A percentile compares a stretch with the other conserved stretches of the same genome.
Conservation (phyloP, 2,888 invertebrate species). For the Drosophila mercatorum region DNA sequence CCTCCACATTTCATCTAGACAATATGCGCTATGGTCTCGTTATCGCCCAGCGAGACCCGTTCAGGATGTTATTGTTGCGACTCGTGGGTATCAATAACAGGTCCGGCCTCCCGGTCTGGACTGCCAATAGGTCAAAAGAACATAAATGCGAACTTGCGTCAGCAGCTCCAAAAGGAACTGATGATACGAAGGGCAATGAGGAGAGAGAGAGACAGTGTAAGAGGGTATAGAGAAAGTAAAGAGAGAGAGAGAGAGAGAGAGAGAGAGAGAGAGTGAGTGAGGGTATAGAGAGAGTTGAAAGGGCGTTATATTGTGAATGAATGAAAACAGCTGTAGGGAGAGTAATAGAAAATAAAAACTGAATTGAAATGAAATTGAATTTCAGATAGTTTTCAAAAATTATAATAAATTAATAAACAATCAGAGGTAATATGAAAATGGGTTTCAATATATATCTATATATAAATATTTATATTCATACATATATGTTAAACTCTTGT, state of each 20-base stretch:
- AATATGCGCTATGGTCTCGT: constrained; percentile 29
- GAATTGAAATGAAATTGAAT: no score
- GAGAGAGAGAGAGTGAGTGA: background rate
- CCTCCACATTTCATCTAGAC: constrained; percentile 20
- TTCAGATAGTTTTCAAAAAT: no score
- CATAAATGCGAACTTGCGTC: constrained; percentile 8
- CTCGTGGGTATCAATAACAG: constrained; percentile 14
- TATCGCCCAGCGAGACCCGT: constrained; percentile 39
- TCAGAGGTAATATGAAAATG: no score
- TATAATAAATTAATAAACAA: no score
- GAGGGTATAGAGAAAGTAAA: background rate
- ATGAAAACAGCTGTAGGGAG: constrained; percentile 3
- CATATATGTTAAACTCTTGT: no score
- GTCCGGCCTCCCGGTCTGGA: constrained; percentile 51
- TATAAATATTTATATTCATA: no score
- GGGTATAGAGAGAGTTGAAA: background rate
- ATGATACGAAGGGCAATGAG: background rate
- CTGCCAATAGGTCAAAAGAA: constrained; percentile 56
- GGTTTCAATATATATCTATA: no score
- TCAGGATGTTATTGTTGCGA: constrained; percentile 40
- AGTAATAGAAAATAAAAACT: no score
- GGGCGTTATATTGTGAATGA: constrained; percentile 3
- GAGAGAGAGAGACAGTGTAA: background rate
- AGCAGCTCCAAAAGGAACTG: background rate
- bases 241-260: no score